A percentile compares a stretch with the other conserved stretches of the same genome.
Conservation (phyloP, 2,888 invertebrate genomes). For the Schizotus pectinicornis region DNA sequence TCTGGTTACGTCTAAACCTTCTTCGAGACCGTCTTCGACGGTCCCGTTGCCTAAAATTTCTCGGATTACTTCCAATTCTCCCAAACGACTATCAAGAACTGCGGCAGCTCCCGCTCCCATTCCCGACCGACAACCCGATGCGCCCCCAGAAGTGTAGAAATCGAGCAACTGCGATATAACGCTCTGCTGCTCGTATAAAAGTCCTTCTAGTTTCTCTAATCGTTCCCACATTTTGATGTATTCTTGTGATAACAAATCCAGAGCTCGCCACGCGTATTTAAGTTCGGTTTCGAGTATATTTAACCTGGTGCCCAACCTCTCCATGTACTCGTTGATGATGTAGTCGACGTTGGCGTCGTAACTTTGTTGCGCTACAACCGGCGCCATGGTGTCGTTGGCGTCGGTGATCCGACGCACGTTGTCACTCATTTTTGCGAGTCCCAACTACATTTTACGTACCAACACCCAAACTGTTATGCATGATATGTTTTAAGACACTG, state of each 20-base stretch:
- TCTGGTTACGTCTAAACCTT: slow-evolving; percentile 65
- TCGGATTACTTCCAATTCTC: slow-evolving; percentile 66
- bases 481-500: slow-evolving; percentile 38
- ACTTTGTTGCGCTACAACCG: slow-evolving; percentile 48
- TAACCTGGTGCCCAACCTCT: slow-evolving; percentile 83
- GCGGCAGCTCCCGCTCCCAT: slow-evolving; percentile 54
- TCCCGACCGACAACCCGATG: slow-evolving; percentile 51
- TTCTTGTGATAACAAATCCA: slow-evolving; percentile 88
- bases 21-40: slow-evolving; percentile 71
- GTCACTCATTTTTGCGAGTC: slow-evolving; percentile 44
- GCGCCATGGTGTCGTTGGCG: slow-evolving; percentile 50
- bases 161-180: slow-evolving; percentile 87
- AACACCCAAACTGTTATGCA: slow-evolving; percentile 8
- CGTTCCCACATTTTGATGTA: slow-evolving; percentile 95
- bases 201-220: slow-evolving; percentile 84
- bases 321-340: slow-evolving; percentile 90
- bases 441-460: slow-evolving; percentile 32
- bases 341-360: slow-evolving; percentile 67
- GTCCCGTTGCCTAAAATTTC: slow-evolving; percentile 71
- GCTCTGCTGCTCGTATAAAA: slow-evolving; percentile 88
- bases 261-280: slow-evolving; percentile 90
- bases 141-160: slow-evolving; percentile 71
- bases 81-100: slow-evolving; percentile 51
- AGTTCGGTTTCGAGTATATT: slow-evolving; percentile 89
- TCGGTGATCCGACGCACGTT: slow-evolving; percentile 43